Evolutionary conservation across 2,888 invertebrate species (phyloP).

Genomic region (Heteromyza rotundicornis): DNA sequence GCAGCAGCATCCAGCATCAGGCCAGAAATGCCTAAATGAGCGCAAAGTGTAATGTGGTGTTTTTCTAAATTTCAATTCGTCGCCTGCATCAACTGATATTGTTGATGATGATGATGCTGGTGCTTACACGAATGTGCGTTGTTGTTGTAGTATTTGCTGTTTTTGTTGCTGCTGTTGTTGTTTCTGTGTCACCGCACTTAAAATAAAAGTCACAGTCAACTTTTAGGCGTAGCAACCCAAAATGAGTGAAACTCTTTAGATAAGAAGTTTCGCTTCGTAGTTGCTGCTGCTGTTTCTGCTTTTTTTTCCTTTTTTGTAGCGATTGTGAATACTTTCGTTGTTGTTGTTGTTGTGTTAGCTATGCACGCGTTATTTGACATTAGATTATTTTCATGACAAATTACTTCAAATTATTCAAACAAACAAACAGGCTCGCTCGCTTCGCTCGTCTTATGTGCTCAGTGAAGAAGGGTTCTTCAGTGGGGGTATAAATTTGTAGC

Average conservation of each 20-base stretch:
- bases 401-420: constrained; percentile 40
- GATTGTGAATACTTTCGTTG: constrained; percentile 13
- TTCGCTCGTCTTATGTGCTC: background rate
- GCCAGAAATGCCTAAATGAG: constrained; percentile 21
- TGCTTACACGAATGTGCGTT: background rate
- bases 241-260: constrained; percentile 32
- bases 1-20: background rate
- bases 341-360: constrained; percentile 20
- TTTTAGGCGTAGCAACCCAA: constrained; percentile 23
- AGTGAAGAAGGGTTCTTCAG: too few relatives aligned
- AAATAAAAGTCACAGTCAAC: constrained; percentile 11
- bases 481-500: background rate
- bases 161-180: constrained; percentile 25
- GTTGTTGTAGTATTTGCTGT: constrained; percentile 3
- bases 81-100: constrained; percentile 14
- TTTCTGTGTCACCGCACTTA: constrained; percentile 1
- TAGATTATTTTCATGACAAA: constrained; percentile 44
- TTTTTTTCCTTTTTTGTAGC: background rate
- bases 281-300: constrained; percentile 3
- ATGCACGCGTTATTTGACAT: constrained; percentile 40
- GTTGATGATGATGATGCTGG: background rate
- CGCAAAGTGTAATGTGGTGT: constrained; percentile 19
- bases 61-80: constrained; percentile 26
- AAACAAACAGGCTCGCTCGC: constrained; percentile 8
- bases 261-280: constrained; percentile 29